Conservation (phyloP, 2,888 invertebrate species). For the Suillia variegata region DNA sequence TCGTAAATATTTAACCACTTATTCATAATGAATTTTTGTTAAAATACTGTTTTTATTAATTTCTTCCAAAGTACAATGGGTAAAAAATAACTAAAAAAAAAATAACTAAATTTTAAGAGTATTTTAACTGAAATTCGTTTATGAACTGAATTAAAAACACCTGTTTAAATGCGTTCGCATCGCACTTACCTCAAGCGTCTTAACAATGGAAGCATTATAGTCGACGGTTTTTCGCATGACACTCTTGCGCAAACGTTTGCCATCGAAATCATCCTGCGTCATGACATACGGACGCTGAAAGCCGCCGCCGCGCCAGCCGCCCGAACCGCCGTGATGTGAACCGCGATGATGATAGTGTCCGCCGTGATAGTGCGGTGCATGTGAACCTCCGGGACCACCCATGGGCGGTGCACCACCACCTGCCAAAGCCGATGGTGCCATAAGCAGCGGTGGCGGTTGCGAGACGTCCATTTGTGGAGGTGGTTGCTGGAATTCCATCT, state of each 20-base stretch:
- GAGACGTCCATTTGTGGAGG: slow-evolving; percentile 51
- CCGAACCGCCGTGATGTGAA: slow-evolving; percentile 53
- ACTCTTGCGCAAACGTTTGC: slow-evolving; percentile 92
- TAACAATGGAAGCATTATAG: slow-evolving; percentile 94
- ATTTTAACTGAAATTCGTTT: neutral
- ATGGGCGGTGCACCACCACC: slow-evolving; percentile 45
- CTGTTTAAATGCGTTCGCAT: too few species aligned
- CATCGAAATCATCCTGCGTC: slow-evolving; percentile 91
- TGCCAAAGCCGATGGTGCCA: slow-evolving; percentile 52
- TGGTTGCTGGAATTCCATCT: slow-evolving; percentile 26
- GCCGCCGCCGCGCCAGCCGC: slow-evolving; percentile 54
- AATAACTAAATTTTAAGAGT: too few species aligned
- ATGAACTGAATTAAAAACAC: neutral
- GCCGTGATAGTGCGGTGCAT: slow-evolving; percentile 42
- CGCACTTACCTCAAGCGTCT: slow-evolving; percentile 78
- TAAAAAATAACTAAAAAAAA: too few species aligned
- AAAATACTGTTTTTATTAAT: too few species aligned
- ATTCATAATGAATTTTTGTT: neutral
- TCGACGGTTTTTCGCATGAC: slow-evolving; percentile 98
- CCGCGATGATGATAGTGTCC: slow-evolving; percentile 52
- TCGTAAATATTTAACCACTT: neutral
- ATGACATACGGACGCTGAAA: slow-evolving; percentile 65
- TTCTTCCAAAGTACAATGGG: too few species aligned
- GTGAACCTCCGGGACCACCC: neutral
- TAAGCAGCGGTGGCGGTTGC: slow-evolving; percentile 55